These are phyloP conservation scores for Okapia johnstoni DNA, from an alignment of 2,113 vertebrate genomes.

Conservation along the genomic window DNA sequence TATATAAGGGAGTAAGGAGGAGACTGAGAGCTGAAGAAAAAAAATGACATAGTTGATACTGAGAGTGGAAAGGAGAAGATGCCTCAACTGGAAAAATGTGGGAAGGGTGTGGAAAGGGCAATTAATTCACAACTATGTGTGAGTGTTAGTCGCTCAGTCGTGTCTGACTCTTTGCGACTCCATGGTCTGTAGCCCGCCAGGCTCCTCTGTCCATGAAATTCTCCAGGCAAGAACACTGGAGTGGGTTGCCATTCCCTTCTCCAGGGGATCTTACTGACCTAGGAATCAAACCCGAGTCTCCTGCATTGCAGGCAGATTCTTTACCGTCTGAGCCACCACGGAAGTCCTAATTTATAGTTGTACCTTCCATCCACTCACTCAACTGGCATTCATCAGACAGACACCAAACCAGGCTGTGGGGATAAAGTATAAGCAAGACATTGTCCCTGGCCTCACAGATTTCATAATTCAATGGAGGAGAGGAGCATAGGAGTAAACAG, in stretches of 20 bases:
- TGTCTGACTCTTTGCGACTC: neutral
- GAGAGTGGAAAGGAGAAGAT: neutral
- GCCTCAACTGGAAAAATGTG: neutral
- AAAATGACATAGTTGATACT: neutral
- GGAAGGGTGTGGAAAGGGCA: neutral
- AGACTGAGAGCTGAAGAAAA: neutral
- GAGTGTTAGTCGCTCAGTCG: neutral
- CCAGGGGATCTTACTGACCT: neutral
- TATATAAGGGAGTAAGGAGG: neutral
- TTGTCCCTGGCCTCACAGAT: neutral
- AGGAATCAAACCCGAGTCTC: neutral
- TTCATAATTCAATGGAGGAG: neutral
- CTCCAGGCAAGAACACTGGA: neutral
- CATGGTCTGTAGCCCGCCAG: neutral
- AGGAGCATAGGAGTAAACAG: neutral
- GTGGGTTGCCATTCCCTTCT: neutral
- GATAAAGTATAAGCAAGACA: neutral
- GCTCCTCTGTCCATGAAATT: neutral
- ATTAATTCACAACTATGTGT: neutral
- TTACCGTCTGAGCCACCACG: neutral
- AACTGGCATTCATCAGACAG: neutral
- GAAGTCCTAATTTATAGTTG: neutral
- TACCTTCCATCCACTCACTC: neutral
- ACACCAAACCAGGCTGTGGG: neutral
- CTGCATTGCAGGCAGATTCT: neutral